Percentiles rank a stretch among this genome's conserved stretches.
phyloP scores from a whole-genome alignment of 2,888 invertebrate species.

The Sinopyrophorus schimmeli region DNA sequence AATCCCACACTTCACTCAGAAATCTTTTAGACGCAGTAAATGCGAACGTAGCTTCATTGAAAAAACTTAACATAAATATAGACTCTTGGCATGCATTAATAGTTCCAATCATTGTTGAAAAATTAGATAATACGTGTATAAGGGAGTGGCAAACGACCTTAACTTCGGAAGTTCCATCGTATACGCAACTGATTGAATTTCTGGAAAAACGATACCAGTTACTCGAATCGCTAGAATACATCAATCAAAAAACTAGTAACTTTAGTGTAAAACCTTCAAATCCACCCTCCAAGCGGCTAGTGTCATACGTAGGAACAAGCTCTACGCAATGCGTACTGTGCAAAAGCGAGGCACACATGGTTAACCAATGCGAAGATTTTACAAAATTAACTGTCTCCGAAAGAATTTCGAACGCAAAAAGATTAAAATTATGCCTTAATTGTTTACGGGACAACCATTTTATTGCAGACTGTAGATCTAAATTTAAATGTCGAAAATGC shows the following conservation, averaged over 20 bases:
- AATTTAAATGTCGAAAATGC: slow-evolving; percentile 21
- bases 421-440: slow-evolving; percentile 1
- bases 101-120: slow-evolving; percentile 1
- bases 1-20: neutral
- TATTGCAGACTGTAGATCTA: slow-evolving; percentile 19
- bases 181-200: slow-evolving; percentile 8
- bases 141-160: slow-evolving; percentile 13
- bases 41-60: neutral
- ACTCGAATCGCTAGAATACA: neutral
- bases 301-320: neutral
- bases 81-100: slow-evolving; percentile 15
- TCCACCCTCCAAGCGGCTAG: neutral
- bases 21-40: neutral
- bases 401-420: neutral
- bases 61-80: slow-evolving; percentile 2
- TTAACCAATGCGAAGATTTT: slow-evolving; percentile 1
- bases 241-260: too few relatives aligned
- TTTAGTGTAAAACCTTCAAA: too few relatives aligned
- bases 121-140: slow-evolving; percentile 14
- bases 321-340: neutral
- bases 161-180: slow-evolving; percentile 2
- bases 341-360: neutral
- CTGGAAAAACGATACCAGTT: neutral
- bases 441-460: slow-evolving; percentile 28
- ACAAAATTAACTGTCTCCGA: neutral